Conservation (phyloP, 2,888 invertebrate genomes). For the Agriopis marginaria region DNA sequence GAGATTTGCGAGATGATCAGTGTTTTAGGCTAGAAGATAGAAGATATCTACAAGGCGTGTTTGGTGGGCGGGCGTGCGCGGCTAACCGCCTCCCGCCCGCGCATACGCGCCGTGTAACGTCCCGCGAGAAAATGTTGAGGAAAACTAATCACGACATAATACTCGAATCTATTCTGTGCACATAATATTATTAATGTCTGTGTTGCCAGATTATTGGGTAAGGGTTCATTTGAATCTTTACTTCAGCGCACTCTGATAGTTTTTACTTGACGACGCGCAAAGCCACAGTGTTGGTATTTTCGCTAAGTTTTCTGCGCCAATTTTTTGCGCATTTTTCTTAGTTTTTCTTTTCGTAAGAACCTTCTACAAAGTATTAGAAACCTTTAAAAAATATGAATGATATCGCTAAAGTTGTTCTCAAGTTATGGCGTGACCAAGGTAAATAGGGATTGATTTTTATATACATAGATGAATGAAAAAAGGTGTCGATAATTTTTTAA, state of each 20-base stretch:
- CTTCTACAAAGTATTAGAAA: no score
- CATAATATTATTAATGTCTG: slow-evolving; percentile 44
- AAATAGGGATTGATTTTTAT: no score
- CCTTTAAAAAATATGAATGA: no score
- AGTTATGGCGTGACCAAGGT: no score
- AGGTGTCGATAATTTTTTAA: no score
- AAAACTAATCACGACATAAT: slow-evolving; percentile 67
- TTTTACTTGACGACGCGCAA: background rate
- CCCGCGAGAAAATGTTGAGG: slow-evolving; percentile 76
- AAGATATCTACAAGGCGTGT: slow-evolving; percentile 62
- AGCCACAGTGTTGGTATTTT: no score
- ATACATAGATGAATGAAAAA: no score
- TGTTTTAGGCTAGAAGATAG: slow-evolving; percentile 39
- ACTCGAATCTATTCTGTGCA: slow-evolving; percentile 16
- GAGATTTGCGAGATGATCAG: slow-evolving; percentile 44
- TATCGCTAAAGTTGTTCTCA: no score
- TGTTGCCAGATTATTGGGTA: slow-evolving; percentile 12
- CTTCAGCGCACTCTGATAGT: background rate
- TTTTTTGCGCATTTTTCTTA: no score
- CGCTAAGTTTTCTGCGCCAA: no score
- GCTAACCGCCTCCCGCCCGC: slow-evolving; percentile 86
- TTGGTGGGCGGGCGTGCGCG: slow-evolving; percentile 74
- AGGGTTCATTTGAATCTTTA: background rate
- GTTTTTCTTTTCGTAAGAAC: no score
- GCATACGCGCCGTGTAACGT: slow-evolving; percentile 71